A percentile compares a stretch with the other conserved stretches of the same genome.
Conservation (phyloP, 2,888 invertebrate species). For the Parnassius apollo region DNA sequence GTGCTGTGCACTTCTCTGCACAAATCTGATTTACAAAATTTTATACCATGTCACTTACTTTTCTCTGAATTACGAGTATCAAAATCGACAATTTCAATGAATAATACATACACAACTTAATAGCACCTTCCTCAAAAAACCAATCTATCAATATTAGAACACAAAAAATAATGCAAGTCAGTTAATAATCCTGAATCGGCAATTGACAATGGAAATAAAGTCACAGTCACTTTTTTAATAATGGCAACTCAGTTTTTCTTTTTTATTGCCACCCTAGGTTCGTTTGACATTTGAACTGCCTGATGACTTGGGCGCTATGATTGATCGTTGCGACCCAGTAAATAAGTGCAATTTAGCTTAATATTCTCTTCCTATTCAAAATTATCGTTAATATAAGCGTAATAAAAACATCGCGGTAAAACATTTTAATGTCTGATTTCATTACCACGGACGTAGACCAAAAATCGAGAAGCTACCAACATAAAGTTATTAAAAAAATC, state of each 20-base stretch:
- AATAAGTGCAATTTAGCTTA: conserved; percentile 80
- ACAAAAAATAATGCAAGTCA: conserved; percentile 81
- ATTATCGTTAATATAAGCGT: conserved; percentile 53
- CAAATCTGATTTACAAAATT: too few species aligned
- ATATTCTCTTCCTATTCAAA: conserved; percentile 67
- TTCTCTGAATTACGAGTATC: background rate
- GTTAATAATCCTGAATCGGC: conserved; percentile 80
- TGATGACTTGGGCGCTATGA: conserved; percentile 78
- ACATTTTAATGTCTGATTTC: conserved; percentile 9
- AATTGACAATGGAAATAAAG: conserved; percentile 80
- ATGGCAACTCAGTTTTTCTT: conserved; percentile 73
- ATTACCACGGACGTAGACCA: background rate
- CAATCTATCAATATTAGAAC: conserved; percentile 81
- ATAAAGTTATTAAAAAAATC: conserved; percentile 1
- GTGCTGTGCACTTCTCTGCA: too few species aligned
- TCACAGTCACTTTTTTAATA: conserved; percentile 81
- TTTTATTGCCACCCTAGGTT: conserved; percentile 79
- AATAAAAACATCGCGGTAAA: conserved; percentile 17
- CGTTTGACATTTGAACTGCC: conserved; percentile 80
- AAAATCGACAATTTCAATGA: conserved; percentile 54
- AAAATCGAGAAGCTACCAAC: background rate
- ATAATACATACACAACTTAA: conserved; percentile 56
- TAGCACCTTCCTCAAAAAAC: conserved; percentile 72
- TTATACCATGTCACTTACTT: background rate
- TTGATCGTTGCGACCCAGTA: conserved; percentile 76